Conservation (phyloP, 1,140 invertebrate species). For the Zaprionus ornatus region DNA sequence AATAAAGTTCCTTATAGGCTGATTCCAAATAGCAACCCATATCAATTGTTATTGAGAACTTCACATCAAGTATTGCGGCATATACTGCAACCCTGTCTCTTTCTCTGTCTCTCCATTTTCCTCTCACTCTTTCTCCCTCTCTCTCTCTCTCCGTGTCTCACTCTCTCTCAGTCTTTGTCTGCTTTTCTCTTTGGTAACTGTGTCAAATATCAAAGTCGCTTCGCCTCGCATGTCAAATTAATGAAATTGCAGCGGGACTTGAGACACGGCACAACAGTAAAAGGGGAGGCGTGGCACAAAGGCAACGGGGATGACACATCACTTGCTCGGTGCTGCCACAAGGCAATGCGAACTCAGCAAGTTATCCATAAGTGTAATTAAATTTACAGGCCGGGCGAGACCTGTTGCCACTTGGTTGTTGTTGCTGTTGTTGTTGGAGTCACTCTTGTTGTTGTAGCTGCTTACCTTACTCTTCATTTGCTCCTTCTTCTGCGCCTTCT, state of each 20-base stretch:
- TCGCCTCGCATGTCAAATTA: constrained; percentile 22
- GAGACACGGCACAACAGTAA: neutral
- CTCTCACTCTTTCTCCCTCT: neutral
- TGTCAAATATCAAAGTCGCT: constrained; percentile 32
- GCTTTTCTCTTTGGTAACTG: neutral
- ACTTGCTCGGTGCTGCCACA: constrained; percentile 1
- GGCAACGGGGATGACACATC: neutral
- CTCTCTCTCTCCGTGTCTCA: too few relatives aligned
- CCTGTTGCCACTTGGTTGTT: constrained; percentile 26
- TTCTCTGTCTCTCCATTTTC: neutral
- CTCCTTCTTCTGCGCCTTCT: neutral
- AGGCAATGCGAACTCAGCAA: constrained; percentile 21
- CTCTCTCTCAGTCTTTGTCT: neutral
- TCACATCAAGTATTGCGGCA: too few relatives aligned
- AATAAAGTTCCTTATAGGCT: too few relatives aligned
- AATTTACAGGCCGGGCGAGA: constrained; percentile 59
- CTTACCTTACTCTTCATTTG: neutral
- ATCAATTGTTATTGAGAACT: too few relatives aligned
- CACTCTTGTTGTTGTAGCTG: neutral
- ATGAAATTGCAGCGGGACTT: constrained; percentile 35
- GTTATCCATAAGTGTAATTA: constrained; percentile 70
- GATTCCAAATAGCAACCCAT: too few relatives aligned
- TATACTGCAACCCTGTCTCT: neutral
- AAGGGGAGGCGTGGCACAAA: neutral
- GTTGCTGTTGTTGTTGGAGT: neutral